Evolutionary conservation across 2,888 invertebrate species (phyloP), one percentile per base, ranked within the genome.

Genomic region (Drosophila putrida): DNA sequence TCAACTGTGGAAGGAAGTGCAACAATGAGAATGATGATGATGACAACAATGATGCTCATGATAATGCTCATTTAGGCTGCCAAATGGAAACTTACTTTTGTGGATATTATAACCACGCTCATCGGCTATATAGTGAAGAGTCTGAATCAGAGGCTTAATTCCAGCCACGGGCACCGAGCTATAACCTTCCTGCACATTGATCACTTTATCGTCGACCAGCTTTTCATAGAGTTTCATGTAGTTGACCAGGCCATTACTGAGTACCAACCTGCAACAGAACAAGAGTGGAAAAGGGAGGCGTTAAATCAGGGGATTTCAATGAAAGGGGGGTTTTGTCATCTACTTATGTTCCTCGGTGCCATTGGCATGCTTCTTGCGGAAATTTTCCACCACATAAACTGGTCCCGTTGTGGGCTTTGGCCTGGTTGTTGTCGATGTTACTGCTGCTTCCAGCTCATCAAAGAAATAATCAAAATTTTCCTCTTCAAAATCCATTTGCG

Each of bases 261-360:
- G 64, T 8, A 78, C 80, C 41, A 90, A 58, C 67, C 90, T 90
- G 8, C 5, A 10, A 8, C 33, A 11, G 8, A 8, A 8, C 5
- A 36, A 11, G 4, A 11, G 33, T 3, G 10, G 20, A 20, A 3
- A 20, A 20, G 47, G 10, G 10, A 33, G 47, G 10, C 33, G 31
- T 33, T 31, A 47, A 47, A 6, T 47, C 33, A 11, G 2, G 4
- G 4, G 28, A 8, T 46, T 28, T 46, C 2, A 20, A 20, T 20
- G 20, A 20, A 9, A 9, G 4, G 4, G 2, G 6, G 8, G 4
- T 28, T 9, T 15, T 58, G 41, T 15, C 25, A 67, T 82, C 76
- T 64, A 90, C 90, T 90, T 91, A 67, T 89, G 81, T 59, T 89
- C 90, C 51, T 75, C 80, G 43, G 85, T 90, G 60, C 90, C 91